These are phyloP conservation scores for Fragum sueziense DNA, from an alignment of 2,888 invertebrate genomes.

Conservation along the genomic window DNA sequence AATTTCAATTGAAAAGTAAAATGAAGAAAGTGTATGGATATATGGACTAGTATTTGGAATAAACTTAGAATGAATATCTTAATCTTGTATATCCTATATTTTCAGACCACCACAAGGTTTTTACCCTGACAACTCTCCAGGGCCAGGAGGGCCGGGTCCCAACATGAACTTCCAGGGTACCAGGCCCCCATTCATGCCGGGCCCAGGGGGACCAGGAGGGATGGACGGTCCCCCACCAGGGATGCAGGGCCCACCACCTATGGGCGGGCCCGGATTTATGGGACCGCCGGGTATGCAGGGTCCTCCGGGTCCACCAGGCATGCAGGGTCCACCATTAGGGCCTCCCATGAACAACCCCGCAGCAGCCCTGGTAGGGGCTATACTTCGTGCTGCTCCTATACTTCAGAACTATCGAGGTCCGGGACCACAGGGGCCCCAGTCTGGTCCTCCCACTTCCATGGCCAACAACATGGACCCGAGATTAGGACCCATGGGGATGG, in stretches of 20 bases:
- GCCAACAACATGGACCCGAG: slow-evolving; percentile 22
- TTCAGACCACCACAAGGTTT: slow-evolving; percentile 51
- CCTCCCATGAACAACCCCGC: slow-evolving; percentile 58
- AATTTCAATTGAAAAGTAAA: too few relatives aligned
- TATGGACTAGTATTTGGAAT: too few relatives aligned
- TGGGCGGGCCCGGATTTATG: slow-evolving; percentile 49
- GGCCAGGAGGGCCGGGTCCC: slow-evolving; percentile 37
- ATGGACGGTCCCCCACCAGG: slow-evolving; percentile 53
- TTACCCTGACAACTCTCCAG: slow-evolving; percentile 35
- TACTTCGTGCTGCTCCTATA: slow-evolving; percentile 64
- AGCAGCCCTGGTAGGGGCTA: slow-evolving; percentile 65
- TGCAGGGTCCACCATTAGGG: slow-evolving; percentile 45
- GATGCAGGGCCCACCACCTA: slow-evolving; percentile 47
- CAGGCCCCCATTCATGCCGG: slow-evolving; percentile 51
- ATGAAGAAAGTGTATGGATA: too few relatives aligned
- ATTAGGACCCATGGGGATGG: slow-evolving; percentile 44
- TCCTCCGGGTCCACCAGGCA: slow-evolving; percentile 46
- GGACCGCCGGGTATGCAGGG: slow-evolving; percentile 38
- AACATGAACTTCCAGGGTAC: slow-evolving; percentile 51
- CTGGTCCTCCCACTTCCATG: slow-evolving; percentile 31
- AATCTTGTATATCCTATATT: background rate
- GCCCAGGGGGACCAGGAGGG: slow-evolving; percentile 55
- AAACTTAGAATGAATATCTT: too few relatives aligned
- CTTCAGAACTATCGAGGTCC: slow-evolving; percentile 53
- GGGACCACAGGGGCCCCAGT: slow-evolving; percentile 39